Evolutionary conservation across 2,888 invertebrate genomes (phyloP).

Genomic region (Palloptera scutellata): DNA sequence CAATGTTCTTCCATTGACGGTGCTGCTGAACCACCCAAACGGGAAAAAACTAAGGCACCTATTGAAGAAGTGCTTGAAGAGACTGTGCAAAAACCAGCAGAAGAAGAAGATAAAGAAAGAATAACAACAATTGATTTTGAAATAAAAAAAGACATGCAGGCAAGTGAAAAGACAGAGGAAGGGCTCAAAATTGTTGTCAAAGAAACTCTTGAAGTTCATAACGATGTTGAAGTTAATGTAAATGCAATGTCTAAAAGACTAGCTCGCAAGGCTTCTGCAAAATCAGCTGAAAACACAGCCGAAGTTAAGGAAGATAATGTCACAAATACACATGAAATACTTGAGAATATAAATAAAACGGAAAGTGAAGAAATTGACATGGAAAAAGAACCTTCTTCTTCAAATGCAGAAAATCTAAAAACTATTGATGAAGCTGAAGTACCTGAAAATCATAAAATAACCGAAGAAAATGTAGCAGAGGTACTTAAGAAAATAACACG

Average conservation of each 20-base stretch:
- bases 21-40: no score
- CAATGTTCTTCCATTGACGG: no score
- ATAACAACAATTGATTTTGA: background rate
- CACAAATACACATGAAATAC: background rate
- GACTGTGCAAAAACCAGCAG: conserved; percentile 8
- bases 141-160: background rate
- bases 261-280: background rate
- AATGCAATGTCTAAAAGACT: conserved; percentile 16
- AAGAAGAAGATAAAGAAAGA: background rate
- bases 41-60: conserved; percentile 7
- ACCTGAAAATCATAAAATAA: no score
- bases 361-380: no score
- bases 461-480: no score
- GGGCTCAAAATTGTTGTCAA: no score
- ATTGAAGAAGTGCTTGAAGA: conserved; percentile 1
- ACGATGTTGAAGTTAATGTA: background rate
- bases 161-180: no score
- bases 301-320: conserved; percentile 12
- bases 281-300: conserved; percentile 19
- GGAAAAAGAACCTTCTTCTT: no score
- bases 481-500: conserved; percentile 13
- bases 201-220: no score
- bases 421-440: no score
- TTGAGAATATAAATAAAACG: background rate
- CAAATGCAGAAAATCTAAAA: no score